phyloP scores from a whole-genome alignment of 30 jellyfish, hydroid and myxozoan genomes.

The Calvadosia cruxmelitensis region DNA sequence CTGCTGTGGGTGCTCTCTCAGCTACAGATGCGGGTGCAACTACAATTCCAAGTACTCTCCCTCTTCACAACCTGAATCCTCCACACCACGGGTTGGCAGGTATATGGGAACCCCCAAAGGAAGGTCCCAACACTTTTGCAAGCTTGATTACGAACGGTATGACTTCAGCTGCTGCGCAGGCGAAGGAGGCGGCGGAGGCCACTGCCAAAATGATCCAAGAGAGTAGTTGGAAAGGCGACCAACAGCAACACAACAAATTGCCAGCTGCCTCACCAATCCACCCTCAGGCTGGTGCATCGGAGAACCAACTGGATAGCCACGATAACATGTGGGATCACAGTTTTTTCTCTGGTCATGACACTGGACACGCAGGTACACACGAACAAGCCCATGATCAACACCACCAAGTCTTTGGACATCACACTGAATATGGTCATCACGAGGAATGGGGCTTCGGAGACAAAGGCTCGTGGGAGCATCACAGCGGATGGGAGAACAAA shows the following conservation, averaged over 20 bases:
- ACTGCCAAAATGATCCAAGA: conserved; percentile 60
- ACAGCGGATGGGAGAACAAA: conserved; percentile 46
- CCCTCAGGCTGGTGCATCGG: background rate
- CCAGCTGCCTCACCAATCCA: background rate
- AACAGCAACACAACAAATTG: background rate
- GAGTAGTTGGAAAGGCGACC: conserved; percentile 35
- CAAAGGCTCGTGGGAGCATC: conserved; percentile 59
- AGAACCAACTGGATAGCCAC: background rate
- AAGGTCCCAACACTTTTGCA: conserved; percentile 3
- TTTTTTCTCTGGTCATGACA: background rate
- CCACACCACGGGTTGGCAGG: conserved; percentile 1
- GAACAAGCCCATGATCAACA: conserved; percentile 9
- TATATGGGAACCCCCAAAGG: conserved; percentile 1
- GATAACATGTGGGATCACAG: background rate
- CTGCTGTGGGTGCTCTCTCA: background rate
- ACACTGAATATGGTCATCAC: conserved; percentile 73
- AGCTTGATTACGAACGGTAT: conserved; percentile 3
- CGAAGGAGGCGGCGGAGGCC: conserved; percentile 42
- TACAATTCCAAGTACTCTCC: background rate
- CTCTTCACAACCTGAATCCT: background rate
- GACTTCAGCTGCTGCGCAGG: conserved; percentile 66
- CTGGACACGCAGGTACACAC: background rate
- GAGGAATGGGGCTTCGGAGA: conserved; percentile 95
- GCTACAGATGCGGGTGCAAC: background rate
- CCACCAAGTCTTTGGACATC: conserved; percentile 67